These are phyloP conservation scores for Athripsodes cinereus DNA, from an alignment of 2,888 invertebrate genomes.

Conservation along the genomic window DNA sequence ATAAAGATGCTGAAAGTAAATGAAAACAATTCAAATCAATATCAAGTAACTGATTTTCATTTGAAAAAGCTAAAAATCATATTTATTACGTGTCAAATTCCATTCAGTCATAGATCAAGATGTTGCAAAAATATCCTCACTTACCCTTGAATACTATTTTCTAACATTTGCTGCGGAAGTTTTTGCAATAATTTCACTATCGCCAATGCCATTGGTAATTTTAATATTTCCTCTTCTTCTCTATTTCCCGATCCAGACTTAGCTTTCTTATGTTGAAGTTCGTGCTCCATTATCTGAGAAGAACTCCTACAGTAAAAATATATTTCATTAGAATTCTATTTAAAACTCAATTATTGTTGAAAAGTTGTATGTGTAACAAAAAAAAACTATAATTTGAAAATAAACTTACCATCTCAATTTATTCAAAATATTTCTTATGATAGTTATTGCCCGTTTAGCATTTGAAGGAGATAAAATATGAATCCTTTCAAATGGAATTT, in stretches of 20 bases:
- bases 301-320: conserved; percentile 35
- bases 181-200: conserved; percentile 86
- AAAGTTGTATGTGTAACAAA: too few relatives aligned
- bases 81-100: too few relatives aligned
- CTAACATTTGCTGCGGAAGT: conserved; percentile 69
- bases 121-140: conserved; percentile 30
- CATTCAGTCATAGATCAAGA: too few relatives aligned
- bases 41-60: too few relatives aligned
- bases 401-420: conserved; percentile 62
- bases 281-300: conserved; percentile 63
- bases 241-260: conserved; percentile 60
- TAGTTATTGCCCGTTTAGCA: conserved; percentile 69
- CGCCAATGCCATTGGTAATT: conserved; percentile 90
- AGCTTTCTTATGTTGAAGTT: conserved; percentile 72
- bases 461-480: conserved; percentile 60
- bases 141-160: conserved; percentile 76
- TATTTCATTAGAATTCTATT: neutral
- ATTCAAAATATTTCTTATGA: conserved; percentile 69
- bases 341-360: neutral
- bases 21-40: too few relatives aligned
- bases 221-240: conserved; percentile 85
- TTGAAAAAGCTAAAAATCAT: too few relatives aligned
- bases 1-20: conserved; percentile 62
- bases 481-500: conserved; percentile 42
- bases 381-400: conserved; percentile 3